Conservation (phyloP, 37 sponge, comb jelly and placozoan species). For the Oscarella lobularis region DNA sequence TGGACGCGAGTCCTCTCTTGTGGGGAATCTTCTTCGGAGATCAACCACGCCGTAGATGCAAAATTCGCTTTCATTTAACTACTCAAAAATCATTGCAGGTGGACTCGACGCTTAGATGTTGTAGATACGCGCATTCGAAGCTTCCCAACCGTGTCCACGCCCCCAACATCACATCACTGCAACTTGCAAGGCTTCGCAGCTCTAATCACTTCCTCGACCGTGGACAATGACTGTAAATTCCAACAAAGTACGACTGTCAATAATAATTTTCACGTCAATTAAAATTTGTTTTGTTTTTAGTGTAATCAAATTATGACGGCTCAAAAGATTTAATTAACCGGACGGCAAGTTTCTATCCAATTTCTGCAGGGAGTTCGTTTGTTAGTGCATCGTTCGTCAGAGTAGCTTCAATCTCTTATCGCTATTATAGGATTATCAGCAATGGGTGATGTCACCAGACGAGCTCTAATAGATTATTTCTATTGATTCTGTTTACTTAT, state of each 20-base stretch:
- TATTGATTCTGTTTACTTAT: too few species aligned
- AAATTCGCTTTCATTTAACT: background rate
- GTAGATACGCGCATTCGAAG: background rate
- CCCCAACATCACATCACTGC: background rate
- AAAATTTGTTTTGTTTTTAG: background rate
- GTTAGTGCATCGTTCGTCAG: background rate
- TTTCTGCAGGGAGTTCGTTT: background rate
- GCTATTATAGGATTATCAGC: too few species aligned
- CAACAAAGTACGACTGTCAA: background rate
- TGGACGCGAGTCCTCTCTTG: background rate
- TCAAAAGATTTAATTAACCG: background rate
- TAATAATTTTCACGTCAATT: background rate
- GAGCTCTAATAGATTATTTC: too few species aligned
- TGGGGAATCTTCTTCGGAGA: slow-evolving; percentile 9
- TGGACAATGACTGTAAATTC: background rate
- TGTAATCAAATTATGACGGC: background rate
- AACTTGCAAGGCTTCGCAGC: background rate
- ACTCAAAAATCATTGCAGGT: background rate
- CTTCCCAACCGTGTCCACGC: too few species aligned
- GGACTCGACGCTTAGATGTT: slow-evolving; percentile 3
- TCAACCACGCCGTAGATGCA: slow-evolving; percentile 8
- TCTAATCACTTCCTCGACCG: background rate
- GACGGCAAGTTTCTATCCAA: background rate
- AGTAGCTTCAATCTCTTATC: too few species aligned
- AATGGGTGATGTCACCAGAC: too few species aligned